These are phyloP conservation scores for Eunapius fragilis DNA, from an alignment of 37 sponge, comb jelly and placozoan genomes.

Conservation along the genomic window DNA sequence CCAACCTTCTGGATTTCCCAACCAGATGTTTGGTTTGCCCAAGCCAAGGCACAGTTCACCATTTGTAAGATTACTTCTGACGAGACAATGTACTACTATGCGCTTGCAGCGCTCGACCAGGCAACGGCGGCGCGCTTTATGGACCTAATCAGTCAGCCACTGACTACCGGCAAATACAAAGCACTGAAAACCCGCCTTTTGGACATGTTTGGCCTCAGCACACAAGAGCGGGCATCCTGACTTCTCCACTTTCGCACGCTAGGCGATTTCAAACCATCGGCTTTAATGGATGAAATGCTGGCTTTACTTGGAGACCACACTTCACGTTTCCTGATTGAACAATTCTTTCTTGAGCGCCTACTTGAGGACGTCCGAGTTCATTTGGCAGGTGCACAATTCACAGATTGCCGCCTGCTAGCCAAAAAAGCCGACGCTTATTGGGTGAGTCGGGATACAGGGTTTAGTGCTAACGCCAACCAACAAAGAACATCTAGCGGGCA, in stretches of 20 bases:
- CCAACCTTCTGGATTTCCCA: neutral
- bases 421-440: neutral
- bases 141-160: conserved; percentile 18
- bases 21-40: too few relatives aligned
- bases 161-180: conserved; percentile 9
- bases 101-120: neutral
- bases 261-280: too few relatives aligned
- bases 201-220: conserved; percentile 32
- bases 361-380: too few relatives aligned
- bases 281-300: too few relatives aligned
- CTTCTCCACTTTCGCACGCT: too few relatives aligned
- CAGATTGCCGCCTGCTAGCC: neutral
- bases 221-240: too few relatives aligned
- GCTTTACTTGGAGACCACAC: too few relatives aligned
- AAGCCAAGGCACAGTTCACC: conserved; percentile 12
- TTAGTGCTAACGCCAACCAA: neutral
- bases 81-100: conserved; percentile 29
- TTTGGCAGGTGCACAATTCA: too few relatives aligned
- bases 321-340: too few relatives aligned
- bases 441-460: too few relatives aligned
- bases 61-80: neutral
- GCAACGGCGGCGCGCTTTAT: neutral
- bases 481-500: too few relatives aligned
- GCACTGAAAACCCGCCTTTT: conserved; percentile 22
- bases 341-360: too few relatives aligned